phyloP scores from a whole-genome alignment of 2,888 invertebrate species.

The Andrena dorsata region DNA sequence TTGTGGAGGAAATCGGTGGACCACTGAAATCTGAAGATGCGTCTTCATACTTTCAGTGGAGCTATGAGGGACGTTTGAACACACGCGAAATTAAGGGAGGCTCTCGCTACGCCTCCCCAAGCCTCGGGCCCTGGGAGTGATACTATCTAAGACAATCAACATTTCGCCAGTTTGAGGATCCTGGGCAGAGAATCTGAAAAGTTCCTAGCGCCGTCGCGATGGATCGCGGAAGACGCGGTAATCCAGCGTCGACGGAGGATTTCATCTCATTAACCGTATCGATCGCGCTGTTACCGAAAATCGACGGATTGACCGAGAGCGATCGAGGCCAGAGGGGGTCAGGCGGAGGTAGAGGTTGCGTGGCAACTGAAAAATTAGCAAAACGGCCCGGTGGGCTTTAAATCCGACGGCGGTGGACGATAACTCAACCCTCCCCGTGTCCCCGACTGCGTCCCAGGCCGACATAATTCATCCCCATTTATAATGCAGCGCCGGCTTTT shows the following conservation, averaged over 20 bases:
- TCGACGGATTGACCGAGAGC: not conserved
- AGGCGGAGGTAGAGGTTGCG: constrained; percentile 21
- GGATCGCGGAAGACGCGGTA: constrained; percentile 18
- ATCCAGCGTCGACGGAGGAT: constrained; percentile 21
- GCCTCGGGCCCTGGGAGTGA: no score
- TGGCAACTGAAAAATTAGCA: constrained; percentile 72
- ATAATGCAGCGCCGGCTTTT: constrained; percentile 78
- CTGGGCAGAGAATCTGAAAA: not conserved
- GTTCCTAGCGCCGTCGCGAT: not conserved
- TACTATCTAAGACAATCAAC: constrained; percentile 1
- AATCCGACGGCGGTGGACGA: constrained; percentile 58
- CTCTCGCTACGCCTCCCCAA: no score
- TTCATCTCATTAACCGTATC: constrained; percentile 48
- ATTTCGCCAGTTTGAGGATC: constrained; percentile 18
- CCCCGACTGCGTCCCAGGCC: constrained; percentile 46
- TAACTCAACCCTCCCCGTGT: constrained; percentile 69
- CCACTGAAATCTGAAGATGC: no score
- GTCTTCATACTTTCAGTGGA: no score
- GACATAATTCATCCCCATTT: constrained; percentile 81
- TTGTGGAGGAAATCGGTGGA: no score
- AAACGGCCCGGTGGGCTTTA: constrained; percentile 61
- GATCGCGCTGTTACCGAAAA: constrained; percentile 18
- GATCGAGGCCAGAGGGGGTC: not conserved
- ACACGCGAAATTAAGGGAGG: no score
- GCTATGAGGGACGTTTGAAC: no score